These are phyloP conservation scores for Zeuzera pyrina DNA, from an alignment of 2,888 invertebrate genomes.

Conservation along the genomic window DNA sequence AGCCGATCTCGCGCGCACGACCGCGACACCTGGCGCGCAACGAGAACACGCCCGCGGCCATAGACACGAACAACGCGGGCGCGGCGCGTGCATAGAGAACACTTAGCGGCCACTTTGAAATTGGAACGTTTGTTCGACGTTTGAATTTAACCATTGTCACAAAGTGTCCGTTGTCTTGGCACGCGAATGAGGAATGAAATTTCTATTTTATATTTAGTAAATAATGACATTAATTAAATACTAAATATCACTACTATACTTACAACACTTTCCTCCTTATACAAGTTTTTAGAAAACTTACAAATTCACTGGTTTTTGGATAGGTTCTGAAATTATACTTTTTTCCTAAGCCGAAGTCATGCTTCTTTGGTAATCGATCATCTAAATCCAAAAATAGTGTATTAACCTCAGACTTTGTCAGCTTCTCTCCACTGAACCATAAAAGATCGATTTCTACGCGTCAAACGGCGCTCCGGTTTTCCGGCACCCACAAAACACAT, in stretches of 20 bases:
- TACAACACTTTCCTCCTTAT: too few relatives aligned
- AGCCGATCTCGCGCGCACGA: slow-evolving; percentile 48
- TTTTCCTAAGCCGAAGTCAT: too few relatives aligned
- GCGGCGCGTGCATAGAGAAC: slow-evolving; percentile 43
- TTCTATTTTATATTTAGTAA: too few relatives aligned
- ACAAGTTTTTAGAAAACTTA: too few relatives aligned
- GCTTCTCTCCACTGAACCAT: slow-evolving; percentile 36
- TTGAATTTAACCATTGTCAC: slow-evolving; percentile 51
- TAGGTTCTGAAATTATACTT: too few relatives aligned
- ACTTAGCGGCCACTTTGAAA: slow-evolving; percentile 29
- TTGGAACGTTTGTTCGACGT: slow-evolving; percentile 37
- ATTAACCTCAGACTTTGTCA: slow-evolving; percentile 34
- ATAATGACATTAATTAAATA: too few relatives aligned
- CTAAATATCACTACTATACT: too few relatives aligned
- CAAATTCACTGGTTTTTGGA: too few relatives aligned
- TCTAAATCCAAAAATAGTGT: slow-evolving; percentile 36
- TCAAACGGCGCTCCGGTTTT: slow-evolving; percentile 29
- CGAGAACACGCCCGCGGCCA: slow-evolving; percentile 30
- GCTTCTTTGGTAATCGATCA: too few relatives aligned
- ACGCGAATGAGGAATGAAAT: too few relatives aligned
- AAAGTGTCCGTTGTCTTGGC: too few relatives aligned
- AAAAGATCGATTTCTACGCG: slow-evolving; percentile 44
- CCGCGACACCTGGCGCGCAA: slow-evolving; percentile 42
- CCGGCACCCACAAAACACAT: slow-evolving; percentile 31
- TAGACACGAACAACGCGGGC: slow-evolving; percentile 21